A percentile compares a stretch with the other conserved stretches of the same genome.
These are phyloP conservation scores for Sprattus sprattus DNA, from an alignment of 2,113 vertebrate species.

Conservation along the genomic window DNA sequence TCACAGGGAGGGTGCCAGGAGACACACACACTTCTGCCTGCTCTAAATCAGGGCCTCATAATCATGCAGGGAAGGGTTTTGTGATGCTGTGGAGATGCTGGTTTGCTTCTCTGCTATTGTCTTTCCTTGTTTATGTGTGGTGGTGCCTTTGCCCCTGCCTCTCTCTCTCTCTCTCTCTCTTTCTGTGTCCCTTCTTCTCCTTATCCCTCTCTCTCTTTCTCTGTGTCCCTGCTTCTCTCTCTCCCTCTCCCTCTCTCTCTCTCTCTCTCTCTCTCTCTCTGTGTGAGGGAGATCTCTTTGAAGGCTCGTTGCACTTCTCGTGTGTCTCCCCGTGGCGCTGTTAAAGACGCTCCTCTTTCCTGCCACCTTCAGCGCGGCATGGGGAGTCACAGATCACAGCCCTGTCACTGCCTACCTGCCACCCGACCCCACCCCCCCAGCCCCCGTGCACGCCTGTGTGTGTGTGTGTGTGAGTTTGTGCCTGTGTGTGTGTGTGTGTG, in stretches of 20 bases:
- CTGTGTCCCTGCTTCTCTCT: too few species aligned
- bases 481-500: too few species aligned
- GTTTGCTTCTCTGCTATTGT: background rate
- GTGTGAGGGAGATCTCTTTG: background rate
- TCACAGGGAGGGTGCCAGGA: background rate
- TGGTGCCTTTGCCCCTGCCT: background rate
- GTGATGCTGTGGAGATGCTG: background rate
- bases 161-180: background rate
- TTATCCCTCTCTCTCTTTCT: too few species aligned
- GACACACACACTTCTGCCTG: background rate
- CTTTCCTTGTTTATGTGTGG: background rate
- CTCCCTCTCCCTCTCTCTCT: too few species aligned
- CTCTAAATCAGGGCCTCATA: background rate
- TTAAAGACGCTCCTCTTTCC: conserved; percentile 28
- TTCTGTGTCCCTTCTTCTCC: too few species aligned
- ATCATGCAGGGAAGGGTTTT: background rate
- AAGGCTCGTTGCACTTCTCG: background rate
- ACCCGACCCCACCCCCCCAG: conserved; percentile 36
- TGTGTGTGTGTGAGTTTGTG: too few species aligned
- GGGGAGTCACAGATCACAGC: conserved; percentile 46
- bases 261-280: too few species aligned
- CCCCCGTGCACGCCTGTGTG: background rate
- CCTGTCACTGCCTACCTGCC: conserved; percentile 41
- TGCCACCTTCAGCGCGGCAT: conserved; percentile 30
- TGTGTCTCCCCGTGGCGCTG: conserved; percentile 28